Evolutionary conservation across 2,797 vertebrate genomes (phyloP).

Genomic region (Pseudochromis fuscus): DNA sequence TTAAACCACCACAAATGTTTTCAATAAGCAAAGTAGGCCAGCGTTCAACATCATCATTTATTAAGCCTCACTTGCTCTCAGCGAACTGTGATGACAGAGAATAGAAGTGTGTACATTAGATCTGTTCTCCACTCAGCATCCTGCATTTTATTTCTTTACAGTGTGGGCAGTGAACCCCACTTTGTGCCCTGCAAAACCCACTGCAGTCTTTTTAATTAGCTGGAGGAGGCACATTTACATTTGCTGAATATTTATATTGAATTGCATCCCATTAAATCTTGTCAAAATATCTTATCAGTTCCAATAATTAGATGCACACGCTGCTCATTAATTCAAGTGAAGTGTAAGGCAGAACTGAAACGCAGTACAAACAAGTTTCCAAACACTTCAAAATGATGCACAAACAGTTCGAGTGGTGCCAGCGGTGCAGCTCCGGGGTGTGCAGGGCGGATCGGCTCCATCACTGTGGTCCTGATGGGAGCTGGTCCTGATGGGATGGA

Average conservation of each 20-base stretch:
- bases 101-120: background rate
- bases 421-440: background rate
- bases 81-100: background rate
- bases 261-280: slow-evolving; percentile 73
- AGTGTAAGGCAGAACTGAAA: slow-evolving; percentile 58
- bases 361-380: slow-evolving; percentile 32
- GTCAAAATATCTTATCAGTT: slow-evolving; percentile 75
- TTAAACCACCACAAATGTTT: slow-evolving; percentile 26
- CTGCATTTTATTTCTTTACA: slow-evolving; percentile 32
- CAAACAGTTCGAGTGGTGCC: background rate
- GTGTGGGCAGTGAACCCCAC: slow-evolving; percentile 31
- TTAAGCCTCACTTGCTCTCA: slow-evolving; percentile 20
- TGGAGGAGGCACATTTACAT: slow-evolving; percentile 64
- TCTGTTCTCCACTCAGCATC: background rate
- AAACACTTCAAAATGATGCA: background rate
- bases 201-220: slow-evolving; percentile 52
- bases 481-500: too few species aligned
- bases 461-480: background rate
- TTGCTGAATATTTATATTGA: slow-evolving; percentile 76
- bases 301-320: slow-evolving; percentile 65
- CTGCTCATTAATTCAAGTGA: slow-evolving; percentile 71
- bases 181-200: slow-evolving; percentile 31
- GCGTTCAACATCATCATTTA: background rate
- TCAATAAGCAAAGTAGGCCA: background rate
- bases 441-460: background rate